Evolutionary conservation across 2,797 vertebrate genomes (phyloP), one percentile per base, ranked within the genome.

Genomic region (Trachops cirrhosus): DNA sequence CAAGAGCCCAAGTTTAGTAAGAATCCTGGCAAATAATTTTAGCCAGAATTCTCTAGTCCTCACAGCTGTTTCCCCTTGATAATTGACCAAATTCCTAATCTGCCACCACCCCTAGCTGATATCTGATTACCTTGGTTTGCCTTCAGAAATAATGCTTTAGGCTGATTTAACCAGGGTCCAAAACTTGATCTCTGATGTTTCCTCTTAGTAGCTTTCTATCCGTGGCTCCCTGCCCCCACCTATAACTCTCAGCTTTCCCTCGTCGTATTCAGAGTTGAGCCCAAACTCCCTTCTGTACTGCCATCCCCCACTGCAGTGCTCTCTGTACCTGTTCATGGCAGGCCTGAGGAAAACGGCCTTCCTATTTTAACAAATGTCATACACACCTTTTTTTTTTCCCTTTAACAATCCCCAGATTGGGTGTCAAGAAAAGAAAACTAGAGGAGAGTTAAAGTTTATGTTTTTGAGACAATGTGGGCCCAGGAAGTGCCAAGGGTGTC

Each of bases 401-500:
- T 79, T 34, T 67, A 84, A 37, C 41, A 52, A 44, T 68, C 6
- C 34, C n/a, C 16, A 32, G 5, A 9, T 18, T 70, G 29, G 54
- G 9, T 67, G 19, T 16, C 29, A 79, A 19, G 26, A 71, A 73
- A 84, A 77, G 48, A 59, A 86, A 59, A 74, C 32, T 11, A 29
- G 1, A 44, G 14, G 41, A 8, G 5, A 9, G 5, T 5, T 15
- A 39, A 75, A 21, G 4, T 3, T 84, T 0, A 52, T 54, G 71
- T 96, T 86, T 37, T 32, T 41, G 3, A 83, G 14, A 59, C 18
- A 54, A 1, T 19, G 8, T 54, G 10, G 9, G 2, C 39, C 37
- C 14, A 74, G 21, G n/a, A 41, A 16, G 4, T 52, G 2, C 1
- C 1, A 2, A 2, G 16, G 8, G 8, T 29, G 3, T 78, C n/a